These are phyloP conservation scores for Dasypogon diadema DNA, from an alignment of 2,888 invertebrate genomes.

Conservation along the genomic window DNA sequence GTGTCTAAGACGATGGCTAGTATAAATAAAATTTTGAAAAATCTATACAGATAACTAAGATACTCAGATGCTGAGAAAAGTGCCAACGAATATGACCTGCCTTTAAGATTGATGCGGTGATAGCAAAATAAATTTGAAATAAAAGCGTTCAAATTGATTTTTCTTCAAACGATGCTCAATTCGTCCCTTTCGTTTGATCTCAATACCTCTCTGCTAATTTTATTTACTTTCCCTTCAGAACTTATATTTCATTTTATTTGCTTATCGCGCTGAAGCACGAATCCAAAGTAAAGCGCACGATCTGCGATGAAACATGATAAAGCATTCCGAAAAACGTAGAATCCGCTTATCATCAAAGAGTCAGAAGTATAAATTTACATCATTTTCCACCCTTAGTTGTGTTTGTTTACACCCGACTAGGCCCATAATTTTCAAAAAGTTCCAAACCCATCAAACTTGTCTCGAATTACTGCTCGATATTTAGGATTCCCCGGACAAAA, in stretches of 20 bases:
- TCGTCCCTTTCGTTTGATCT: neutral
- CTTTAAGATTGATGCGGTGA: too few relatives aligned
- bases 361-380: conserved; percentile 46
- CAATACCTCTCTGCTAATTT: neutral
- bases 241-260: conserved; percentile 18
- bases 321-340: neutral
- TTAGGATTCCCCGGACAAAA: neutral
- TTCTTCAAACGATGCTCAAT: neutral
- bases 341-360: conserved; percentile 44
- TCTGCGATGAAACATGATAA: conserved; percentile 30
- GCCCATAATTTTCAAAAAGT: conserved; percentile 28
- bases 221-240: conserved; percentile 5
- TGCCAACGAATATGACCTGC: too few relatives aligned
- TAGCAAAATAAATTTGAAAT: too few relatives aligned
- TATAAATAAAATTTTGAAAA: too few relatives aligned
- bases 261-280: conserved; percentile 14
- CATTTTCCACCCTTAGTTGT: conserved; percentile 24
- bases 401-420: conserved; percentile 35
- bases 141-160: neutral
- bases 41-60: too few relatives aligned
- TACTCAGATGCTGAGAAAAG: too few relatives aligned
- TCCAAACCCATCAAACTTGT: conserved; percentile 42
- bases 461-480: conserved; percentile 33
- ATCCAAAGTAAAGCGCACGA: neutral
- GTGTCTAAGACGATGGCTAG: too few relatives aligned